These are phyloP conservation scores for Paragorgia papillata DNA, from an alignment of 92 coral and sea anemone species.

Conservation along the genomic window DNA sequence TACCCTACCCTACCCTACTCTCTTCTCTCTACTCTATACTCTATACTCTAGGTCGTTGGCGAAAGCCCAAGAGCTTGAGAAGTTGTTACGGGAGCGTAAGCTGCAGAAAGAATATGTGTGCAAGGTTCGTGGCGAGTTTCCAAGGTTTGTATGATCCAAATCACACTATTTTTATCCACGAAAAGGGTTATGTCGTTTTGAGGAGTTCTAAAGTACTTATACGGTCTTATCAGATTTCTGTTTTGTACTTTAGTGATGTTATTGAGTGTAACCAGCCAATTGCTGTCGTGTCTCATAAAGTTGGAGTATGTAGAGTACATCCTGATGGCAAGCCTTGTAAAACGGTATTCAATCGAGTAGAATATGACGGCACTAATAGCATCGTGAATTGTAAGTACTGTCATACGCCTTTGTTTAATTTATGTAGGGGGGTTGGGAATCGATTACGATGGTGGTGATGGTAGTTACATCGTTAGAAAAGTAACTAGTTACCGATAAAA, in stretches of 20 bases:
- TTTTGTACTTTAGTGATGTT: conserved; percentile 54
- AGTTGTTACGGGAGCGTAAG: conserved; percentile 81
- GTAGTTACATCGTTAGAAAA: too few relatives aligned
- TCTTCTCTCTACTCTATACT: too few relatives aligned
- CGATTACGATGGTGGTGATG: too few relatives aligned
- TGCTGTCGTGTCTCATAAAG: conserved; percentile 85
- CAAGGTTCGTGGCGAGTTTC: conserved; percentile 84
- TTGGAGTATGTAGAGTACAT: conserved; percentile 92
- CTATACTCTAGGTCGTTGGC: conserved; percentile 66
- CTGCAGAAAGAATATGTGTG: conserved; percentile 86
- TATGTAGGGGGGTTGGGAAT: neutral
- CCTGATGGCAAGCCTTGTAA: conserved; percentile 80
- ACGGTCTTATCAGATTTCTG: neutral
- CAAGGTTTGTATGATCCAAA: conserved; percentile 80
- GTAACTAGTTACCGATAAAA: too few relatives aligned
- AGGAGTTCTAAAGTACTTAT: too few relatives aligned
- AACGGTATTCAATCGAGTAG: conserved; percentile 74
- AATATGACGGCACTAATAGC: conserved; percentile 74
- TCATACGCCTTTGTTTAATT: neutral
- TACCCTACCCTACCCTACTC: too few relatives aligned
- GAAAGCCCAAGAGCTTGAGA: conserved; percentile 87
- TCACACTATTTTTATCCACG: too few relatives aligned
- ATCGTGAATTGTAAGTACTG: conserved; percentile 82
- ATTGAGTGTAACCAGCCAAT: conserved; percentile 86
- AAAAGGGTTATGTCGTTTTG: too few relatives aligned